phyloP scores from a whole-genome alignment of 2,113 vertebrate genomes.

The Oxyruncus cristatus region DNA sequence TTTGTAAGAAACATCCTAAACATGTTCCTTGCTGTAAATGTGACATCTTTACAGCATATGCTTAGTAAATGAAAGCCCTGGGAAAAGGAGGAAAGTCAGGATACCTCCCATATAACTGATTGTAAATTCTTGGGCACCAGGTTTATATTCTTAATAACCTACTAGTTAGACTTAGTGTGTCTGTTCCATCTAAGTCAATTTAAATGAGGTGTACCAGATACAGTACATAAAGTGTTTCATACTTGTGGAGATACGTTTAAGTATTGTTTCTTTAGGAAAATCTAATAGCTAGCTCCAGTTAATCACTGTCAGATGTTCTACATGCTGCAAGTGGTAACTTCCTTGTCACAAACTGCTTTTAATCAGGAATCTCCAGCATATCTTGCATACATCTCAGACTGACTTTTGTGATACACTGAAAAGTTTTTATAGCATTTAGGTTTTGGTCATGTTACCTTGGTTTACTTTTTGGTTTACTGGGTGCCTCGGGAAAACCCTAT shows the following conservation, averaged over 20 bases:
- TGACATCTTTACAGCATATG: conserved; percentile 85
- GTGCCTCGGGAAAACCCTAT: not conserved
- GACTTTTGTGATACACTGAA: conserved; percentile 25
- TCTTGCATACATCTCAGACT: conserved; percentile 37
- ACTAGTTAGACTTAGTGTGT: conserved; percentile 70
- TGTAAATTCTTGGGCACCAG: conserved; percentile 83
- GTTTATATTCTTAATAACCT: conserved; percentile 86
- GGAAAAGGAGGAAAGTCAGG: conserved; percentile 58
- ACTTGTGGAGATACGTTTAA: conserved; percentile 78
- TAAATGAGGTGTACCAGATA: conserved; percentile 87
- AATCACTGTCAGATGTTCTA: conserved; percentile 88
- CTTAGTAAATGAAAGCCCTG: conserved; percentile 70
- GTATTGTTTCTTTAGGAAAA: conserved; percentile 82
- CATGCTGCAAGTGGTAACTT: conserved; percentile 68
- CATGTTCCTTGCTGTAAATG: conserved; percentile 70
- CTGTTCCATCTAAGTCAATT: conserved; percentile 84
- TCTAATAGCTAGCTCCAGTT: conserved; percentile 80
- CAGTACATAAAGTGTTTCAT: conserved; percentile 78
- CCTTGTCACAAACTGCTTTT: conserved; percentile 73
- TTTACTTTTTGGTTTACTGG: not conserved
- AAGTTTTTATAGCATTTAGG: not conserved
- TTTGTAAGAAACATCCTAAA: conserved; percentile 72
- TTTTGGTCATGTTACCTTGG: not conserved
- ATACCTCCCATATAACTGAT: conserved; percentile 79
- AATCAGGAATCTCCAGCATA: conserved; percentile 62